These are phyloP conservation scores for Mus spretus DNA, from an alignment of 2,797 vertebrate genomes.

Conservation along the genomic window DNA sequence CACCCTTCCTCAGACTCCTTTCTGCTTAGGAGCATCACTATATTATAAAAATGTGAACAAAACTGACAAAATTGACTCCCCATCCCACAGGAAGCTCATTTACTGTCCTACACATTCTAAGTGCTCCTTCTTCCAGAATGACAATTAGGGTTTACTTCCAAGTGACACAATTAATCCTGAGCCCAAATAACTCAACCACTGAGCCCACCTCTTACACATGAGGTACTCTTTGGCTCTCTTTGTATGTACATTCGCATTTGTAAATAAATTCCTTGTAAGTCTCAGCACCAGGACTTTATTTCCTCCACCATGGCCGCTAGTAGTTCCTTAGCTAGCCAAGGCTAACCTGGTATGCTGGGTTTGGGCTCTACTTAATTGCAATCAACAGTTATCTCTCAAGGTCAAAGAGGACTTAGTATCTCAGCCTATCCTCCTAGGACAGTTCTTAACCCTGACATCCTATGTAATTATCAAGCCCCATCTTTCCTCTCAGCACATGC, in stretches of 20 bases:
- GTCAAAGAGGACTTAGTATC: not conserved
- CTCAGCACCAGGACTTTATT: not conserved
- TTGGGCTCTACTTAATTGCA: not conserved
- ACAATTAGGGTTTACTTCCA: not conserved
- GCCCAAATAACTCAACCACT: not conserved
- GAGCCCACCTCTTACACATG: not conserved
- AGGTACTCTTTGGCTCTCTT: not conserved
- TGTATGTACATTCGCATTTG: not conserved
- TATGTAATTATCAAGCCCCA: not conserved
- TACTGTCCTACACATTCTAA: not conserved
- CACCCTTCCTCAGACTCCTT: not conserved
- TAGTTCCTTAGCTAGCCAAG: not conserved
- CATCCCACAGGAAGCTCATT: not conserved
- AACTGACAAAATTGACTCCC: not conserved
- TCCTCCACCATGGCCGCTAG: not conserved
- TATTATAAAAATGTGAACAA: not conserved
- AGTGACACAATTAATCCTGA: not conserved
- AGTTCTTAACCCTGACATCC: not conserved
- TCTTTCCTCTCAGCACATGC: not conserved
- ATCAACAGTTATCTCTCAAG: not conserved
- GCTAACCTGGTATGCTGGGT: not conserved
- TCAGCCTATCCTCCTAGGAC: not conserved
- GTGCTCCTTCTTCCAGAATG: not conserved
- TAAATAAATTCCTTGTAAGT: not conserved
- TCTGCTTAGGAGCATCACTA: not conserved